phyloP scores from a whole-genome alignment of 2,888 invertebrate species.

The Nezara viridula region DNA sequence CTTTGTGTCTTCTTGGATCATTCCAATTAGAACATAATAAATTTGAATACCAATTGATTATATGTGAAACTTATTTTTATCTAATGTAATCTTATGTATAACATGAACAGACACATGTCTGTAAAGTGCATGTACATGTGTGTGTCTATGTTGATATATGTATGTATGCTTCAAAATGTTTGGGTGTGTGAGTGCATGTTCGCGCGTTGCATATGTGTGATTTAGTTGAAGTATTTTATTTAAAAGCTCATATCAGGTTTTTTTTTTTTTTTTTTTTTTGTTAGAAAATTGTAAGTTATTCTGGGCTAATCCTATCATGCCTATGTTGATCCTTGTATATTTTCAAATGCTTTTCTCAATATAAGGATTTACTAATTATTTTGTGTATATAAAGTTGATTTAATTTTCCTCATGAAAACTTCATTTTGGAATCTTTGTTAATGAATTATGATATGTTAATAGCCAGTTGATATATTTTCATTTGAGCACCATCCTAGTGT shows the following conservation, averaged over 20 bases:
- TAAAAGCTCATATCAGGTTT: constrained; percentile 22
- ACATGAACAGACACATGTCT: constrained; percentile 32
- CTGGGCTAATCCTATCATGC: constrained; percentile 46
- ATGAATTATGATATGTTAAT: background rate
- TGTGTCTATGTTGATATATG: constrained; percentile 35
- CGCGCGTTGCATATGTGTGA: constrained; percentile 34
- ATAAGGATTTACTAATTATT: constrained; percentile 49
- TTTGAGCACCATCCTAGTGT: constrained; percentile 26
- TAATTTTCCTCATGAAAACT: constrained; percentile 22
- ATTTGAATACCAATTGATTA: constrained; percentile 25
- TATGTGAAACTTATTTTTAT: constrained; percentile 32
- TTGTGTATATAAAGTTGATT: constrained; percentile 34
- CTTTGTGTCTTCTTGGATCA: constrained; percentile 41
- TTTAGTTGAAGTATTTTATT: constrained; percentile 43
- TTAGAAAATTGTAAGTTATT: constrained; percentile 48
- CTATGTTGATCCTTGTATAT: constrained; percentile 46
- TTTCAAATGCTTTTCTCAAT: constrained; percentile 46
- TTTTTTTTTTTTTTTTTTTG: background rate
- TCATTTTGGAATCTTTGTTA: constrained; percentile 3
- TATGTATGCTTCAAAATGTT: constrained; percentile 29
- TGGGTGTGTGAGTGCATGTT: constrained; percentile 42
- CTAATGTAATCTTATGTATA: constrained; percentile 28
- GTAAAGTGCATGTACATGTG: constrained; percentile 11
- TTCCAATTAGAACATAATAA: constrained; percentile 41
- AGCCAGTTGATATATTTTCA: background rate